Evolutionary conservation across 2,113 vertebrate species (phyloP), one percentile per base, ranked within the genome.

Genomic region (Megaceryle maxima): DNA sequence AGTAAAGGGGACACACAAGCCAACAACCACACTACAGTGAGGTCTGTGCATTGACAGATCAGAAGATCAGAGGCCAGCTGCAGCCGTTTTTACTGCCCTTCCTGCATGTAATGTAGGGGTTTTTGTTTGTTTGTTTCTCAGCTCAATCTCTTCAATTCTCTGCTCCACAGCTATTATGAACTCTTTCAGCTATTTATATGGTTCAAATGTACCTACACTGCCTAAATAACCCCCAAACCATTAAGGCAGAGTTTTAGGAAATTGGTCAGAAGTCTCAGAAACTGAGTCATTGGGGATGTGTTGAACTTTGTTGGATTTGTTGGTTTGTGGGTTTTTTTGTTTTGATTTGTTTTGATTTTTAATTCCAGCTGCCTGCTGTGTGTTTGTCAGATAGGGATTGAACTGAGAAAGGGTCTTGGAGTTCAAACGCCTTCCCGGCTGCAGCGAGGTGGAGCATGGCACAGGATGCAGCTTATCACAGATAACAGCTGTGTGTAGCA

Each of bases 391-490:
- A 93, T 87, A 87, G 73, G 24, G 69, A 44, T 2, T 84, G 80
- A 84, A 86, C 44, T 57, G 66, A 94, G 77, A 86, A 93, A 75
- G 69, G 80, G 73, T 72, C 90, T 33, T 25, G 63, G 69, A 94
- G 95, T 96, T 96, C 95, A 96, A 83, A 94, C 5, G 31, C 81
- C 66, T 90, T 86, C 92, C 86, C 76, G 70, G 83, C 90, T 39
- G 95, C 82, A 96, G 59, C 1, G 66, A 80, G 85, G 88, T 87
- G 94, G 88, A 92, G 80, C 79, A 20, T 82, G 90, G 88, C 86
- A 87, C 86, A 78, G 80, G 92, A 96, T 92, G 92, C 90, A 87
- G 95, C 90, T 93, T 94, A 95, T 92, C 88, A 69, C 50, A 89
- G 80, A 92, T 64, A 90, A 69, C 94, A 96, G 95, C 88, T 82